These are phyloP conservation scores for Lycaon pictus DNA, from an alignment of 2,113 vertebrate species.

Conservation along the genomic window DNA sequence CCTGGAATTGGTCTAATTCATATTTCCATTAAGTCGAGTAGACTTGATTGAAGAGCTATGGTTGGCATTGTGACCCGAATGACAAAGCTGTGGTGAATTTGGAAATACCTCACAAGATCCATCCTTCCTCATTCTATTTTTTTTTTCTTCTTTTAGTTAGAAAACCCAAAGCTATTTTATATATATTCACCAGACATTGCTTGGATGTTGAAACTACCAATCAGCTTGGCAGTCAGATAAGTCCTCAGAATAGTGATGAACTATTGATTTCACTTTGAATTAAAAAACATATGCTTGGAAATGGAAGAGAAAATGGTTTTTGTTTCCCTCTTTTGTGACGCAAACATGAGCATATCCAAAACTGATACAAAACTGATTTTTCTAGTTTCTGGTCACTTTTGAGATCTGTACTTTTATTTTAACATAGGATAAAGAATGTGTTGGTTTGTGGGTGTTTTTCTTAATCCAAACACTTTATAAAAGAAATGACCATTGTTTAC, in stretches of 20 bases:
- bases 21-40: not conserved
- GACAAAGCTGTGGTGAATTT: not conserved
- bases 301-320: not conserved
- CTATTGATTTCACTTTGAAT: not conserved
- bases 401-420: not conserved
- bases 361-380: not conserved
- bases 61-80: not conserved
- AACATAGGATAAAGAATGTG: not conserved
- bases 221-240: not conserved
- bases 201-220: not conserved
- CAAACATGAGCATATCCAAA: not conserved
- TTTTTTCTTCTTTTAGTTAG: not conserved
- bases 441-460: not conserved
- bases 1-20: not conserved
- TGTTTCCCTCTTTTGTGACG: not conserved
- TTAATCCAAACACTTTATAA: not conserved
- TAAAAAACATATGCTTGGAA: not conserved
- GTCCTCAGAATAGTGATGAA: not conserved
- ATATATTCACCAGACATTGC: not conserved
- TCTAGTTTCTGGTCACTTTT: not conserved
- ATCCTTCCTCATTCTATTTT: not conserved
- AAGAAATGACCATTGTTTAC: not conserved
- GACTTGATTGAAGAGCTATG: not conserved
- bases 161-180: constrained; percentile 7
- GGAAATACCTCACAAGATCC: not conserved